These are phyloP conservation scores for Lordiphosa stackelbergi DNA, from an alignment of 1,140 invertebrate species.

Conservation along the genomic window DNA sequence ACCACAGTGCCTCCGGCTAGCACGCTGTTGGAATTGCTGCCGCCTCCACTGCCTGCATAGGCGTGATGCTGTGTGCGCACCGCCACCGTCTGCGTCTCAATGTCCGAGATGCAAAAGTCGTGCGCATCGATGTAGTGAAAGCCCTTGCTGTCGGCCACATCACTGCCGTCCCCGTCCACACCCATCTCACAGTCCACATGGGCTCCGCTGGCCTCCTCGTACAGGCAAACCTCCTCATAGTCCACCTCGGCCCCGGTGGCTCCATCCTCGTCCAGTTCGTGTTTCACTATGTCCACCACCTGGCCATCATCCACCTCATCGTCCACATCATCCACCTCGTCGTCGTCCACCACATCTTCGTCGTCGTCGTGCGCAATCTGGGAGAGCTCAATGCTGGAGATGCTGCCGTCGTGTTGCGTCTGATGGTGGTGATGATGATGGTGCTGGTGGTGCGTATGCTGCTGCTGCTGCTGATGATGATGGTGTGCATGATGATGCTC, in stretches of 20 bases:
- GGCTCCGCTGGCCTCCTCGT: slow-evolving; percentile 64
- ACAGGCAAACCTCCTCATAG: slow-evolving; percentile 70
- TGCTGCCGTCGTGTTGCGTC: slow-evolving; percentile 61
- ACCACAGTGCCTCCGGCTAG: slow-evolving; percentile 32
- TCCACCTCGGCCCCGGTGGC: slow-evolving; percentile 62
- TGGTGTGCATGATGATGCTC: slow-evolving; percentile 51
- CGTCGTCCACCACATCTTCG: slow-evolving; percentile 57
- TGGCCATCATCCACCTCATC: slow-evolving; percentile 55
- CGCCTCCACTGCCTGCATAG: slow-evolving; percentile 10
- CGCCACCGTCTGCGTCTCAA: slow-evolving; percentile 44
- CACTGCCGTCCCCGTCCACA: slow-evolving; percentile 45
- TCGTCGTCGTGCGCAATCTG: slow-evolving; percentile 63
- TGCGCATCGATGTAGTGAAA: slow-evolving; percentile 65
- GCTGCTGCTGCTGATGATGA: slow-evolving; percentile 38
- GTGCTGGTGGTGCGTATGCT: slow-evolving; percentile 51
- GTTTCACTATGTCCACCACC: slow-evolving; percentile 67
- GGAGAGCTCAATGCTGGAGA: slow-evolving; percentile 64
- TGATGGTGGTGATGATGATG: slow-evolving; percentile 51
- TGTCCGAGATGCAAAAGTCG: slow-evolving; percentile 65
- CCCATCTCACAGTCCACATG: slow-evolving; percentile 63
- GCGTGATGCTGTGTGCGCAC: slow-evolving; percentile 39
- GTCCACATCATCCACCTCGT: slow-evolving; percentile 39
- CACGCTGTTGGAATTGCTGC: slow-evolving; percentile 38
- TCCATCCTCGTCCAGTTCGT: slow-evolving; percentile 68
- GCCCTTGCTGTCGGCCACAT: slow-evolving; percentile 53